Evolutionary conservation across 2,113 vertebrate species (phyloP).

Genomic region (Columba janthina): DNA sequence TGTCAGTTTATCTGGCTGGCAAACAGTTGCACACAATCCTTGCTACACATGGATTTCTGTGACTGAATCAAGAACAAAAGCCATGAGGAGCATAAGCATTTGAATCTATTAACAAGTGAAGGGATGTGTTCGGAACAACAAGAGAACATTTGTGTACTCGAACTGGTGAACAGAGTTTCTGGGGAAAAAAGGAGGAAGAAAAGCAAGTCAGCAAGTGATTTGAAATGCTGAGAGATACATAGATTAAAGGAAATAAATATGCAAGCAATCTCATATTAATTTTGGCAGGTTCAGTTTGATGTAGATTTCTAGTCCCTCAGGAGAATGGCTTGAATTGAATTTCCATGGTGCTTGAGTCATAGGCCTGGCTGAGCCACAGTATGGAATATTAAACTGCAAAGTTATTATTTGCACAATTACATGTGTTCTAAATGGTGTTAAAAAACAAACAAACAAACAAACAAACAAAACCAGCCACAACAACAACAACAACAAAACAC

Average conservation of each 20-base stretch:
- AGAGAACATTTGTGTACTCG: neutral
- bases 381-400: neutral
- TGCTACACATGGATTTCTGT: neutral
- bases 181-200: neutral
- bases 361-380: neutral
- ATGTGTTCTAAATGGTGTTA: neutral
- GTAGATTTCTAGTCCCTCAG: neutral
- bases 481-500: too few relatives aligned
- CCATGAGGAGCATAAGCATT: neutral
- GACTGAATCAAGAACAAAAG: neutral
- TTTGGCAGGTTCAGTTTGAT: neutral
- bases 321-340: neutral
- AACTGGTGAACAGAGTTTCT: neutral
- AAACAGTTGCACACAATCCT: neutral
- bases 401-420: neutral
- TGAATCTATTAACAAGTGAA: neutral
- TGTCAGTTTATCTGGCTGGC: neutral
- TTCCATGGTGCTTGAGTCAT: neutral
- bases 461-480: neutral
- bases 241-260: slow-evolving; percentile 1
- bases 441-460: neutral
- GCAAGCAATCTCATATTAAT: neutral
- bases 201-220: neutral
- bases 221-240: neutral
- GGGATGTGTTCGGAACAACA: neutral